phyloP scores from a whole-genome alignment of 2,888 invertebrate species.

The Phortica magna region DNA sequence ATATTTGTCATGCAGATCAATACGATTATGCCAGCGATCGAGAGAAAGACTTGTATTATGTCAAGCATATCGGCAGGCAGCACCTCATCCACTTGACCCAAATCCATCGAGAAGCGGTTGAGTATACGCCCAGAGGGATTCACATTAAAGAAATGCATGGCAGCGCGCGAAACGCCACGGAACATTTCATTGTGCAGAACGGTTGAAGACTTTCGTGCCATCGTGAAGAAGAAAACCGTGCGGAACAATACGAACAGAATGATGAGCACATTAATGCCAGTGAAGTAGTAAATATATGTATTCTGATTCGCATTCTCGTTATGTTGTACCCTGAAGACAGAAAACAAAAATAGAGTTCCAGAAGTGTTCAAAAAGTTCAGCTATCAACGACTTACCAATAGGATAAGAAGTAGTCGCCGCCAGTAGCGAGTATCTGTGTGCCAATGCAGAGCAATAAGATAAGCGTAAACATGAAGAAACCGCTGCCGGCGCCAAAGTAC shows the following conservation, averaged over 20 bases:
- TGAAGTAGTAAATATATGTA: constrained; percentile 78
- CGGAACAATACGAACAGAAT: constrained; percentile 74
- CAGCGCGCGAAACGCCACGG: constrained; percentile 85
- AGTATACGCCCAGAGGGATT: constrained; percentile 90
- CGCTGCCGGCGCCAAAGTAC: constrained; percentile 86
- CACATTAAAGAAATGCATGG: constrained; percentile 91
- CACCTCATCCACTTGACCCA: constrained; percentile 81
- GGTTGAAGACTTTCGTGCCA: constrained; percentile 86
- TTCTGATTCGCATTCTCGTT: constrained; percentile 50
- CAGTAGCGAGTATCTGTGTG: constrained; percentile 85
- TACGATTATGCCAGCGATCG: constrained; percentile 87
- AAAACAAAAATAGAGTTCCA: neutral
- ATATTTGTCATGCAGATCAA: constrained; percentile 89
- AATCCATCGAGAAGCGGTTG: constrained; percentile 93
- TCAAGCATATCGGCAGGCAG: constrained; percentile 77
- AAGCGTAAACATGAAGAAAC: constrained; percentile 80
- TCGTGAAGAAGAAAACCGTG: constrained; percentile 79
- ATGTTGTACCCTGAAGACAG: constrained; percentile 65
- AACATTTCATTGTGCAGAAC: constrained; percentile 92
- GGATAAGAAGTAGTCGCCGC: constrained; percentile 88
- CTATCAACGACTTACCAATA: constrained; percentile 80
- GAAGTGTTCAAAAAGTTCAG: neutral
- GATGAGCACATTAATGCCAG: constrained; percentile 77
- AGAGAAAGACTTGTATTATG: constrained; percentile 85
- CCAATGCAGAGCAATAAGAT: constrained; percentile 82